Conservation (phyloP, 2,113 vertebrate genomes). For the Porphyrio hochstetteri region DNA sequence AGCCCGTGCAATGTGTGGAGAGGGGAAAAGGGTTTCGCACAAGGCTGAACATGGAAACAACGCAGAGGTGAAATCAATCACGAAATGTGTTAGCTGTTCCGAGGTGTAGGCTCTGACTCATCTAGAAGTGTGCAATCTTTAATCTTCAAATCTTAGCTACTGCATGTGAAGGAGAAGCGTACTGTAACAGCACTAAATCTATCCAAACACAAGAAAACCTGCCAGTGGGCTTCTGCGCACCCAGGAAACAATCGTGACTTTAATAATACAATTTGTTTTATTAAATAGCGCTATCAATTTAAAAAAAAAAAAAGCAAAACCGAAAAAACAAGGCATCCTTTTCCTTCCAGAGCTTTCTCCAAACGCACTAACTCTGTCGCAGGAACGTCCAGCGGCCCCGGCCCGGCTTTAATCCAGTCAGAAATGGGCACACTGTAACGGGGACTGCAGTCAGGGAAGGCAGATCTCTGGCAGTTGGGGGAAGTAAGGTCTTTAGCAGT, state of each 20-base stretch:
- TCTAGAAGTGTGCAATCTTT: conserved; percentile 23
- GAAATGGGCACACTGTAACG: not conserved
- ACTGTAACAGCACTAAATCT: not conserved
- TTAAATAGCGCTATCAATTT: not conserved
- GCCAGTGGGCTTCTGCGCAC: not conserved
- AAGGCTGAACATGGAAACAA: not conserved
- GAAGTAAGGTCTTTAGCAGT: not conserved
- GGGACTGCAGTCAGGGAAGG: not conserved
- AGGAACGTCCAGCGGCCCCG: not conserved
- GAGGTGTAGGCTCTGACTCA: not conserved
- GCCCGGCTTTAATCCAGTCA: not conserved
- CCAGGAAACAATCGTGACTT: not conserved
- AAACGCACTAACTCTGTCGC: not conserved
- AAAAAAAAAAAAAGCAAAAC: not conserved
- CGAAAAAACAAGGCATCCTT: not conserved
- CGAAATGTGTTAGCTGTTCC: not conserved
- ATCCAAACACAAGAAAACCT: conserved; percentile 26
- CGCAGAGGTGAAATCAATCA: conserved; percentile 36
- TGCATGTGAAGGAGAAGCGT: conserved; percentile 5
- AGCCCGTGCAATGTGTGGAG: not conserved
- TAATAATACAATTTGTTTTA: not conserved
- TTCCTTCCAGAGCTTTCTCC: not conserved
- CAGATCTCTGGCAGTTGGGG: not conserved
- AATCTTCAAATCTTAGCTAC: conserved; percentile 12
- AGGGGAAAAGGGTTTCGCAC: not conserved